These are phyloP conservation scores for Cerceris rybyensis DNA, from an alignment of 2,888 invertebrate genomes.

Conservation along the genomic window DNA sequence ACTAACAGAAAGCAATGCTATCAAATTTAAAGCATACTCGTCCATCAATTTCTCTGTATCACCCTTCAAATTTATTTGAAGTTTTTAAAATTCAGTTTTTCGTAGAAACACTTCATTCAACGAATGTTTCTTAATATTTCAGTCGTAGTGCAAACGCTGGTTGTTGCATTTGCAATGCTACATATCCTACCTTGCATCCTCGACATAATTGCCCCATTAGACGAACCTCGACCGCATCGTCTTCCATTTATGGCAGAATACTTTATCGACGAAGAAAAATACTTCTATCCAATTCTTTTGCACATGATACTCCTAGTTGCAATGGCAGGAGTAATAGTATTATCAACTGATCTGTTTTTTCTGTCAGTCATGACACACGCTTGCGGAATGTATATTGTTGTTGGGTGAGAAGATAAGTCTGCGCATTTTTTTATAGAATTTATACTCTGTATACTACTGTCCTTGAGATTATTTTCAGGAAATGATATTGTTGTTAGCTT, in stretches of 20 bases:
- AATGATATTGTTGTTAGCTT: too few relatives aligned
- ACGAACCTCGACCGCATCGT: neutral
- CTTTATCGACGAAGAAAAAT: neutral
- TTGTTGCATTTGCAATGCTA: neutral
- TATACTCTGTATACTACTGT: too few relatives aligned
- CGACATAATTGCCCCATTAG: slow-evolving; percentile 2
- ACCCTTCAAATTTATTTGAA: too few relatives aligned
- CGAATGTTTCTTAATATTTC: too few relatives aligned
- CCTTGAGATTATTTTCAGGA: too few relatives aligned
- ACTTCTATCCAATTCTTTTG: neutral
- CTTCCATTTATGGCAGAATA: neutral
- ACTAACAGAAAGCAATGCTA: too few relatives aligned
- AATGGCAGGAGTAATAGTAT: neutral
- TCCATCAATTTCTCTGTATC: too few relatives aligned
- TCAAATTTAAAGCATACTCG: too few relatives aligned
- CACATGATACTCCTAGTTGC: neutral
- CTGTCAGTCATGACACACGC: neutral
- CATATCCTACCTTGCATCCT: neutral
- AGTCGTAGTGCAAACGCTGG: too few relatives aligned
- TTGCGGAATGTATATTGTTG: slow-evolving; percentile 3
- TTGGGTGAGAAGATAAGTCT: neutral
- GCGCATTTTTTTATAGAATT: neutral
- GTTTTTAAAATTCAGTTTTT: too few relatives aligned
- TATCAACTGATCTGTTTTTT: neutral
- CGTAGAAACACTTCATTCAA: too few relatives aligned